A percentile compares a stretch with the other conserved stretches of the same genome.
Conservation (phyloP, 1,140 invertebrate genomes). For the Bombyx mori region DNA sequence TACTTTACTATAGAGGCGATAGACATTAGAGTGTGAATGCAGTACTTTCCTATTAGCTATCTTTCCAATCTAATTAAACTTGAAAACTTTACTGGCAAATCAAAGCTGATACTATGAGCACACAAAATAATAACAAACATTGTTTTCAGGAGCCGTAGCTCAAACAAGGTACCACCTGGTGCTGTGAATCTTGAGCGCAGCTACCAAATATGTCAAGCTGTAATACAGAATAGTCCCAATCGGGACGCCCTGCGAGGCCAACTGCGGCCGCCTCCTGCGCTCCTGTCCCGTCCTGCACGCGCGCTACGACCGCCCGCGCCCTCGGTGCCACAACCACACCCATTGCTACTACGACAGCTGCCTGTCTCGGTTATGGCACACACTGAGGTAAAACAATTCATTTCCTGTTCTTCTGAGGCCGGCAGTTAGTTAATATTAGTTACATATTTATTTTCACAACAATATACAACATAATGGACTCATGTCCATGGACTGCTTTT, state of each 20-base stretch:
- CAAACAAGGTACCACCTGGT: slow-evolving; percentile 84
- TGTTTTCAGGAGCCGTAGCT: slow-evolving; percentile 51
- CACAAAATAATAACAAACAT: not conserved
- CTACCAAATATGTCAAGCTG: slow-evolving; percentile 96
- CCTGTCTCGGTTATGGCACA: slow-evolving; percentile 73
- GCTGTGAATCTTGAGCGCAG: slow-evolving; percentile 93
- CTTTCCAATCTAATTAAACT: not conserved
- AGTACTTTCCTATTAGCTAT: too few relatives aligned
- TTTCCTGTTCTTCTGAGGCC: too few relatives aligned
- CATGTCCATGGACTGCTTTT: too few relatives aligned
- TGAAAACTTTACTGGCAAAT: not conserved
- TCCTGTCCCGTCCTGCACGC: slow-evolving; percentile 65
- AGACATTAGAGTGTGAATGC: too few relatives aligned
- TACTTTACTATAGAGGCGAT: too few relatives aligned
- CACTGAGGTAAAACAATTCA: slow-evolving; percentile 34
- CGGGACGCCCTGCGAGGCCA: slow-evolving; percentile 88
- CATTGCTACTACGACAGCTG: slow-evolving; percentile 70
- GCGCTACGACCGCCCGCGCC: slow-evolving; percentile 31
- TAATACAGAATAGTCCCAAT: slow-evolving; percentile 93
- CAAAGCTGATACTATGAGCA: too few relatives aligned
- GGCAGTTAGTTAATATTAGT: too few relatives aligned
- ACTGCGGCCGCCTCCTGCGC: slow-evolving; percentile 84
- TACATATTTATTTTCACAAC: too few relatives aligned
- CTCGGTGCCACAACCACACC: slow-evolving; percentile 37
- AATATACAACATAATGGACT: too few relatives aligned